Evolutionary conservation across 2,797 vertebrate species (phyloP).

Genomic region (Epinephelus malabaricus): DNA sequence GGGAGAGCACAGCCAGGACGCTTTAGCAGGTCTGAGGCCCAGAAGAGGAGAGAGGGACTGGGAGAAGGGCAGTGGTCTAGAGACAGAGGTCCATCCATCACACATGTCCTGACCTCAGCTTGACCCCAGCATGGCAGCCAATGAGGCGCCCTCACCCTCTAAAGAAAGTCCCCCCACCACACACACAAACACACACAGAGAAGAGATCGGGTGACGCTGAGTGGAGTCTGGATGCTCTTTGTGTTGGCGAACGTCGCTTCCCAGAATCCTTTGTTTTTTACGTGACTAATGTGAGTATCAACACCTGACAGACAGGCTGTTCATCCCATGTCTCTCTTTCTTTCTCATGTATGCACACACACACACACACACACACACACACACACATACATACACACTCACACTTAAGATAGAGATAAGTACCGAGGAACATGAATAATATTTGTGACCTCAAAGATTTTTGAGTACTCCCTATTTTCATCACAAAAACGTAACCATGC

Average conservation of each 20-base stretch:
- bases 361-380: conserved; percentile 12
- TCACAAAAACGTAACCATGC: neutral
- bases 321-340: conserved; percentile 43
- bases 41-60: conserved; percentile 61
- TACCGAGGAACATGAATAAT: conserved; percentile 7
- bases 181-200: conserved; percentile 33
- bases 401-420: conserved; percentile 35
- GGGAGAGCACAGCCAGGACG: conserved; percentile 56
- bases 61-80: conserved; percentile 64
- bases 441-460: neutral
- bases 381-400: conserved; percentile 31
- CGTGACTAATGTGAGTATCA: conserved; percentile 81
- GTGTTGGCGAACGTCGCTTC: conserved; percentile 73
- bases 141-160: conserved; percentile 79
- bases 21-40: conserved; percentile 70
- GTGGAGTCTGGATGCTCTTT: conserved; percentile 79
- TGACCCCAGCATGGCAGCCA: conserved; percentile 84
- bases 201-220: conserved; percentile 74
- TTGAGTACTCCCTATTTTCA: neutral
- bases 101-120: conserved; percentile 78
- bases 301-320: conserved; percentile 80
- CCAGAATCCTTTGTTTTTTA: conserved; percentile 78
- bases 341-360: conserved; percentile 3
- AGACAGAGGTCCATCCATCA: conserved; percentile 87
- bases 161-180: conserved; percentile 57